Base-by-base conservation (phyloP, 2,113 vertebrate species). In the Axis porcinus region DNA sequence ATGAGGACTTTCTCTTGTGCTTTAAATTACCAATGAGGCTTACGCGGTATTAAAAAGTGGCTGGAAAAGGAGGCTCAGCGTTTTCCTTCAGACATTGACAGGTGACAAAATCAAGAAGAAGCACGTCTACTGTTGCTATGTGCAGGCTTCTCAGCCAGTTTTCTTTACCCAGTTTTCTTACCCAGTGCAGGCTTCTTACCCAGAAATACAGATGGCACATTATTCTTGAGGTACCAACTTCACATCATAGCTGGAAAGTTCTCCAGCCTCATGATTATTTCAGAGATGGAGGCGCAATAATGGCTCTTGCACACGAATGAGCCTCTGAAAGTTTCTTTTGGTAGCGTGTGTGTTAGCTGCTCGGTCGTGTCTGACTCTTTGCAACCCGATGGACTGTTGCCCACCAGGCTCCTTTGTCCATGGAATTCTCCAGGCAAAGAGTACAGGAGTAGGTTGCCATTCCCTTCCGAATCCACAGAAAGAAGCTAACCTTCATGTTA, bases 341-440 rank as follows among this genome's bases (percentile, higher is more conserved):
- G 50, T 60, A 76, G 43, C 3, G 3, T 27, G 23, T 43, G 23
- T 43, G 40, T 14, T 43, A 70, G n/a, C 23, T 13, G 10, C 19
- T 70, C 67, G 23, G n/a, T 70, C 19, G 0, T 23, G 10, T 23
- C 67, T 12, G 5, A 70, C n/a, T 40, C 67, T 40, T 40, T 23
- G n/a, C n/a, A 70, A 40, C 2, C 19, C 0, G n/a, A 13, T 23
- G 67, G 1, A 70, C n/a, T 40, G 10, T 40, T 40, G n/a, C n/a
- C n/a, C 0, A 0, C 67, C 67, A 70, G 67, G n/a, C 21, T 70
- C 67, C 67, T 40, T 40, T 40, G n/a, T 70, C 67, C 67, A 23
- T 12, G n/a, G 67, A 70, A 23, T 23, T 70, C 67, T 70, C 67
- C n/a, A 70, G 19, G 67, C 10, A 70, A 70, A 40, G 67, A 70